Evolutionary conservation across 2,113 vertebrate genomes (phyloP), one percentile per base, ranked within the genome.

Genomic region (Calonectris borealis): DNA sequence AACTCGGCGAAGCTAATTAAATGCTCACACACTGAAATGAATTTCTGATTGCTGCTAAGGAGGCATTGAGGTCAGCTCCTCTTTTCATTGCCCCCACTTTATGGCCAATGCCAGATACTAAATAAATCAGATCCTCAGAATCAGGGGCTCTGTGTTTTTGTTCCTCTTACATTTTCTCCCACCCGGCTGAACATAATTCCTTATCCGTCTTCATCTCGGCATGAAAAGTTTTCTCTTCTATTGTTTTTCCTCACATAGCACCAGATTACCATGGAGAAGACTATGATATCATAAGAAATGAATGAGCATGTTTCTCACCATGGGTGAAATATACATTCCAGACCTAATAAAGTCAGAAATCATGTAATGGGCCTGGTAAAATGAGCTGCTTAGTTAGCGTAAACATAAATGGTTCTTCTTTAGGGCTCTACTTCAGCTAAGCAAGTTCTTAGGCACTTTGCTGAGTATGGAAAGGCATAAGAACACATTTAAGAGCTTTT

Each of bases 1-100:
- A 97, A 94, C 75, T 80, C 64, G 40, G 85, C 86, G 95, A 97
- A 97, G 96, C 96, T 98, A 98, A 98, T 98, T 97, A 98, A 98
- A 97, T 96, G 96, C 94, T 97, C 90, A 88, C 94, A 93, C 80
- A 96, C 78, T 44, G 77, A 94, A 95, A 96, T 92, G 95, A 97
- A 95, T 97, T 96, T 97, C 91, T 96, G 98, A 98, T 98, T 91
- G 95, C 97, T 94, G 54, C 88, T 88, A 82, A 92, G 97, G 87
- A 96, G 94, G 88, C 88, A 93, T 94, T 95, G 96, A 90, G 80
- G 93, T 95, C 96, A 95, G 70, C 86, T 97, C 72, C 44, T 94
- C 93, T 96, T 97, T 97, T 96, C 94, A 96, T 86, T 87, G 96
- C 90, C 83, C 96, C 77, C 89, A 58, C 88, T 98, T 97, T 97